Evolutionary conservation across 2,113 vertebrate species (phyloP), one percentile per base, ranked within the genome.

Genomic region (Paracanthobrama guichenoti): DNA sequence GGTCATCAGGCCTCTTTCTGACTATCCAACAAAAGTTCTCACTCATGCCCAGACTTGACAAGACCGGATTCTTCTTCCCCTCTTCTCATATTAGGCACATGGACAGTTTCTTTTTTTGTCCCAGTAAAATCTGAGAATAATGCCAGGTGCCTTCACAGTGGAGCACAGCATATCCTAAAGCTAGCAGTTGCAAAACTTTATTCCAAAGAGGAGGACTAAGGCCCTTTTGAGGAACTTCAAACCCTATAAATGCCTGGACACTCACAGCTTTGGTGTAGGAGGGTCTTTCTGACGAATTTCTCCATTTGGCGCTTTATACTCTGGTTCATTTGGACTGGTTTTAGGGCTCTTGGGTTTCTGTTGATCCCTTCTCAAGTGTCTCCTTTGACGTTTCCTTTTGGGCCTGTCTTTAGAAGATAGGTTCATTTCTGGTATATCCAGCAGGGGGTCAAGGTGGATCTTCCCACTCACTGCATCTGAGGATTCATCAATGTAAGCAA

Each of bases 401-500:
- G 89, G 85, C 18, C 83, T 89, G 3, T 87, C 91, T 35, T 84
- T 81, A 6, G 71, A 60, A 20, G 13, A 39, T 16, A 71, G 50
- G 20, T 86, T 88, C 20, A 90, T 16, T 18, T 88, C 77, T 1
- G 86, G 86, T 1, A 80, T 50, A 75, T 93, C 90, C 76, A 92
- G 39, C 8, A 92, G 88, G 18, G 92, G 90, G 83, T 94, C 93
- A 53, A 91, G 53, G 79, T 92, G 92, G 22, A 95, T 79, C 87
- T 92, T 94, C 48, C 86, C 94, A 12, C 96, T 97, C 89, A 95
- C 94, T 13, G 95, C 91, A 78, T 97, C 97, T 0, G 96, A 97
- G 3, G 96, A 97, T 91, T 97, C 96, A 0, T 97, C 97, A 13
- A 97, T 97, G 86, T 94, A 97, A 0, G 96, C 96, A 35, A 97